Evolutionary conservation across 2,888 invertebrate genomes (phyloP), one percentile per base, ranked within the genome.

Genomic region (Malthinus seriepunctatus): DNA sequence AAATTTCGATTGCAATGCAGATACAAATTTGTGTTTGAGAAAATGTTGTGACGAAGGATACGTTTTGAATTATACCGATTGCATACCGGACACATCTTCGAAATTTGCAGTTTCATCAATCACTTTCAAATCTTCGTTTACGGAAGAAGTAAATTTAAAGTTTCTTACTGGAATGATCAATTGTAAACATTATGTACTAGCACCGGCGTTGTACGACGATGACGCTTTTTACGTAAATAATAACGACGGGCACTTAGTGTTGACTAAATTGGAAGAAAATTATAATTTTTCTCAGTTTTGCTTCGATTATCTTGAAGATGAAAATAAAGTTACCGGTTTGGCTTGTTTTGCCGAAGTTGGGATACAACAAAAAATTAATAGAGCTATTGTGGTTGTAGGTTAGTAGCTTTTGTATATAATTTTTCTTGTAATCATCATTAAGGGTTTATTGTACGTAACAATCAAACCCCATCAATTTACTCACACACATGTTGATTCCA

Each of bases 261-360:
- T 34, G 32, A 35, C 53, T 7, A 15, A 37, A 38, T 9, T 15
- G 4, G 9, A 23, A 0, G 45, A 34, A 6, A 10, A 2, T 6
- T 9, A 23, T 3, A 6, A 2, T 35, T 37, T 12, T 9, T 32
- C 45, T 10, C 14, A 53, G 5, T 63, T 56, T 52, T 65, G 65
- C 31, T 32, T 63, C 9, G 63, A 65, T 52, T 60, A 61, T 47
- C 62, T 63, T 11, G 42, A 42, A 35, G 59, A 59, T 32, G 23
- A 55, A 15, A 54, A 45, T 1, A 32, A 23, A 23, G 23, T 23
- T 52, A 7, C 9, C 57, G 6, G 57, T 38, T 1, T 23, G 51
- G 31, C 32, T 51, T 7, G 51, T 51, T 14, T 52, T 35, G 48
- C 23, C 39, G 3, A 7, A 33, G 1, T 31, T 12, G 9, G 14